These are phyloP conservation scores for Glyptemys insculpta DNA, from an alignment of 2,797 vertebrate genomes.

Conservation along the genomic window DNA sequence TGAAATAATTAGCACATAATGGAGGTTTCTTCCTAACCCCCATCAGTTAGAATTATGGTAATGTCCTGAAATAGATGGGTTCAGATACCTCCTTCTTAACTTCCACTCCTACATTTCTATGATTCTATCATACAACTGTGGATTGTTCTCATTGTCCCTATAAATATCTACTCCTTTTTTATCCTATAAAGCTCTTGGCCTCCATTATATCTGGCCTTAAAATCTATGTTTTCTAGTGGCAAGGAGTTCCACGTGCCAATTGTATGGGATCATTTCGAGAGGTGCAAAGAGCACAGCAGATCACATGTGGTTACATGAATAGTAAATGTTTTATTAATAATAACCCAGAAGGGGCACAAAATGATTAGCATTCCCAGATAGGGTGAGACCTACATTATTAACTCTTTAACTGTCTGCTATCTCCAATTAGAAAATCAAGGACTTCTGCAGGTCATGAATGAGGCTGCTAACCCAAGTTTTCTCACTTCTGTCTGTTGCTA, in stretches of 20 bases:
- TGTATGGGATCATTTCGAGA: background rate
- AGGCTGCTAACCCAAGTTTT: background rate
- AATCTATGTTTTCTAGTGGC: background rate
- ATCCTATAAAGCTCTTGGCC: background rate
- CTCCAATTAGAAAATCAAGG: background rate
- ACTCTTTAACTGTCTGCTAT: background rate
- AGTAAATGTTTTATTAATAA: background rate
- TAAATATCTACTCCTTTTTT: background rate
- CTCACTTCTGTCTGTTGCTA: background rate
- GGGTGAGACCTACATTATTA: background rate
- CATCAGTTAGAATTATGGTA: background rate
- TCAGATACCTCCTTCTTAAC: background rate
- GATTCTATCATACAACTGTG: background rate
- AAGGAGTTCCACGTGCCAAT: background rate
- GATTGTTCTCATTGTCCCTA: background rate
- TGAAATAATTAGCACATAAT: background rate
- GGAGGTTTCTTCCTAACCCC: background rate
- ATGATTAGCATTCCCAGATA: accelerated
- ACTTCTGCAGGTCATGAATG: background rate
- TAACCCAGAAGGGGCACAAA: accelerated
- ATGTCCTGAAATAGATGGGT: background rate
- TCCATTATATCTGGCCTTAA: accelerated
- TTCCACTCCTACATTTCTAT: background rate
- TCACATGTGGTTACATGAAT: background rate
- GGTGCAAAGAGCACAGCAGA: background rate